Evolutionary conservation across 2,888 invertebrate species (phyloP), one percentile per base, ranked within the genome.

Genomic region (Eustalomyia histrio): DNA sequence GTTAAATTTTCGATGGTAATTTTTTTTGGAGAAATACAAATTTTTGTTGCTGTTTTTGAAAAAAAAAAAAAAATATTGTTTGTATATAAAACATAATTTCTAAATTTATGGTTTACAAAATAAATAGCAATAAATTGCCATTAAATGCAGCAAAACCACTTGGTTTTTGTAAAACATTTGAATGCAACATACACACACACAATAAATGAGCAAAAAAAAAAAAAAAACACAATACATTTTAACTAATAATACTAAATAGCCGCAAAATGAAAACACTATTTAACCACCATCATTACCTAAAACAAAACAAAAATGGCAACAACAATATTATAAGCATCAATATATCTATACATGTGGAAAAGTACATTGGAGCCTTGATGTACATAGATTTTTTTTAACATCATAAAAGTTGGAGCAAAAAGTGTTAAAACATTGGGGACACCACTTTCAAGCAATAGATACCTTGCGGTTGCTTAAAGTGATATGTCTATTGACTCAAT

Each of bases 241-340:
- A 87, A 86, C 86, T 87, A 87, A 88, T 86, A 88, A 87, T 84
- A 84, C 86, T 85, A 86, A 87, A 86, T 85, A 83, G 85, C 86
- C 73, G 67, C 80, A 80, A 72, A 78, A 80, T 80, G 50, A 71
- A 82, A 78, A 81, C 57, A 80, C 78, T 67, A 75, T 85, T 85
- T 84, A 84, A 84, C 81, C 78, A 67, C 65, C 78, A 71, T 71
- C 78, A 81, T 81, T 81, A 78, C 43, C 69, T 57, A 65, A 61
- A 74, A 29, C 29, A 29, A 29, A 29, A 29, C 29, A 69, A 72
- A 71, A 67, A 75, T 50, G 60, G 33, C 73, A 78, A 52, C 67
- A 64, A 57, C 35, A 35, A 47, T 21, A 72, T 55, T 75, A 61
- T 69, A 63, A 29, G 68, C 71, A 80, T 80, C 75, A 71, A 76